Evolutionary conservation across 2,113 vertebrate species (phyloP), one percentile per base, ranked within the genome.

Genomic region (Tringa solitaria): DNA sequence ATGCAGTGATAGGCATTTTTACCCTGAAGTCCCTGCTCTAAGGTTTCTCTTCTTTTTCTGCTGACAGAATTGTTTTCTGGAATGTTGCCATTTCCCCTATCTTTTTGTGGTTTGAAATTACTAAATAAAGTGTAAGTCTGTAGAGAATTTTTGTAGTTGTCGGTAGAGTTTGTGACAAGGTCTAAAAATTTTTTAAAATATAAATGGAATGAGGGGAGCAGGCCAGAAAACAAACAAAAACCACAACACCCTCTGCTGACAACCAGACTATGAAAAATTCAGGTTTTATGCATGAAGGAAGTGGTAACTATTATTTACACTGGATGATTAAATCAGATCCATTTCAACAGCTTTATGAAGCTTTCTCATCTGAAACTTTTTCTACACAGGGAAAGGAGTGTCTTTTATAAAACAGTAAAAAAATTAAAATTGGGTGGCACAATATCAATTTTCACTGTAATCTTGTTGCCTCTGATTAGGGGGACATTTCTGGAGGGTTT

Each of bases 401-500:
- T 22, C 22, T 78, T 68, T 43, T 43, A 26, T 16, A 43, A 57
- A 86, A 12, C 9, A 65, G 6, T 33, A 35, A 45, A 9, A 63
- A 60, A 53, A 37, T 45, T 33, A 37, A 60, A 87, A 59, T 43
- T 43, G 23, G 9, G 41, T 50, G 12, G 23, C 30, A 32, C 2
- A 3, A 32, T 22, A 70, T 17, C 4, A 54, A 48, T 80, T 72
- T 72, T n/a, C 18, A 10, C 63, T 79, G 19, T 39, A 79, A 56
- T 54, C 12, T 9, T 30, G 19, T 54, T 72, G 19, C 8, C 39
- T 33, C 4, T 70, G 24, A 39, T 54, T 12, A 23, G 23, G n/a
- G 10, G 23, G 22, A 37, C 0, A 0, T 72, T 63, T 39, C 33
- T 72, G 23, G 28, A 54, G 14, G 5, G 2, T 1, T 12, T 45